Percentiles rank a stretch among this genome's conserved stretches.
These are phyloP conservation scores for Plemyria rubiginata DNA, from an alignment of 2,888 invertebrate species.

Conservation along the genomic window DNA sequence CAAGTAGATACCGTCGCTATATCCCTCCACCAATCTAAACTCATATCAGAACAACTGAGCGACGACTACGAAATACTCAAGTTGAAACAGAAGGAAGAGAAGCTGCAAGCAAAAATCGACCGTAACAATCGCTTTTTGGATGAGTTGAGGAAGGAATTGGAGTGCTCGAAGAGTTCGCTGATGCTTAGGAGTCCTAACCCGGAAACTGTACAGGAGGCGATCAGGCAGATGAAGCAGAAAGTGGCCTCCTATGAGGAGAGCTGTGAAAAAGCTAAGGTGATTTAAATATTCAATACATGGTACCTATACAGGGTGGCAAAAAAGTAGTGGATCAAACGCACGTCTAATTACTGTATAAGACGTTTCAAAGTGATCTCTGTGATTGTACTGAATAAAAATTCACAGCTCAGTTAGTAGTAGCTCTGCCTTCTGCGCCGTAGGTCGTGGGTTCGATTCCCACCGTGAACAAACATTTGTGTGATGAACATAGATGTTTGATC, in stretches of 20 bases:
- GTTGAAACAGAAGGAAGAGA: slow-evolving; percentile 65
- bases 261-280: slow-evolving; percentile 69
- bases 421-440: too few species aligned
- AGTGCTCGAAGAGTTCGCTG: slow-evolving; percentile 58
- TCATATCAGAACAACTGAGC: slow-evolving; percentile 56
- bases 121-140: slow-evolving; percentile 66
- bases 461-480: too few species aligned
- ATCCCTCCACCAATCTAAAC: slow-evolving; percentile 58
- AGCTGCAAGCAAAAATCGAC: slow-evolving; percentile 67
- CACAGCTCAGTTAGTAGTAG: too few species aligned
- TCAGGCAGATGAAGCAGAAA: slow-evolving; percentile 70
- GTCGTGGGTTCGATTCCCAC: too few species aligned
- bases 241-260: slow-evolving; percentile 72
- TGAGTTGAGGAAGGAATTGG: slow-evolving; percentile 62
- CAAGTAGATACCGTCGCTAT: slow-evolving; percentile 64
- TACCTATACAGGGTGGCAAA: too few species aligned
- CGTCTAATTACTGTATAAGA: too few species aligned
- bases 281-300: slow-evolving; percentile 13
- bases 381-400: too few species aligned
- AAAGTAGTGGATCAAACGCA: too few species aligned
- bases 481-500: too few species aligned
- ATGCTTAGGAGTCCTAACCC: slow-evolving; percentile 61
- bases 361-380: too few species aligned
- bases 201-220: slow-evolving; percentile 66
- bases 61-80: slow-evolving; percentile 71